These are phyloP conservation scores for Hydropsyche betteni DNA, from an alignment of 2,888 invertebrate genomes.

Conservation along the genomic window DNA sequence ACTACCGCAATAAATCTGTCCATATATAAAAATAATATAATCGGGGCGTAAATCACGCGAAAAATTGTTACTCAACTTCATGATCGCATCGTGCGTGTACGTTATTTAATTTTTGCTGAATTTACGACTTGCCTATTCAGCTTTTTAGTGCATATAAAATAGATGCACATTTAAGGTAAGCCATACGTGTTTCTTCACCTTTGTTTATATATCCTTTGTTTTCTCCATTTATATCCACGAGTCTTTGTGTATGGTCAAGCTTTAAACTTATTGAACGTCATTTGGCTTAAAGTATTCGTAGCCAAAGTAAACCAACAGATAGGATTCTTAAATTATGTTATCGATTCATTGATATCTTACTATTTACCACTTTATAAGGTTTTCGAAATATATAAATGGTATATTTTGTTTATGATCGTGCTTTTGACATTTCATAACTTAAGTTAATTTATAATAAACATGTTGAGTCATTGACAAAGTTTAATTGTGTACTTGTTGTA, in stretches of 20 bases:
- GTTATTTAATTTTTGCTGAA: too few species aligned
- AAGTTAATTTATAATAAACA: neutral
- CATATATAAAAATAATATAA: too few species aligned
- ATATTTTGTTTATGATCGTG: neutral
- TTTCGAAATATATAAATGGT: neutral
- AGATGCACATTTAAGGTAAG: too few species aligned
- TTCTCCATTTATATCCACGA: conserved; percentile 5
- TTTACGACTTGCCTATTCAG: too few species aligned
- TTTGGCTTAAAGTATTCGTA: neutral
- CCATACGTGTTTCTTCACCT: neutral
- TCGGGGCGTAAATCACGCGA: too few species aligned
- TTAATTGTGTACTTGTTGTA: too few species aligned
- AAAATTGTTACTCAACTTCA: too few species aligned
- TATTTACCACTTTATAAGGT: neutral
- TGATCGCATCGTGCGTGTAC: too few species aligned
- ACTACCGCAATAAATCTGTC: too few species aligned
- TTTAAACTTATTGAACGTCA: conserved; percentile 18
- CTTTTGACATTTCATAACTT: neutral
- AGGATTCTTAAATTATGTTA: neutral
- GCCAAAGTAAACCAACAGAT: neutral
- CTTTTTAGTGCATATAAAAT: too few species aligned
- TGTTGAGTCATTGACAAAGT: neutral
- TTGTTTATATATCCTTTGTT: conserved; percentile 11
- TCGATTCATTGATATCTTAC: neutral
- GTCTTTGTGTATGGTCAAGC: neutral